Base-by-base conservation (phyloP, 2,797 vertebrate species). In the Phrynocephalus forsythii region DNA sequence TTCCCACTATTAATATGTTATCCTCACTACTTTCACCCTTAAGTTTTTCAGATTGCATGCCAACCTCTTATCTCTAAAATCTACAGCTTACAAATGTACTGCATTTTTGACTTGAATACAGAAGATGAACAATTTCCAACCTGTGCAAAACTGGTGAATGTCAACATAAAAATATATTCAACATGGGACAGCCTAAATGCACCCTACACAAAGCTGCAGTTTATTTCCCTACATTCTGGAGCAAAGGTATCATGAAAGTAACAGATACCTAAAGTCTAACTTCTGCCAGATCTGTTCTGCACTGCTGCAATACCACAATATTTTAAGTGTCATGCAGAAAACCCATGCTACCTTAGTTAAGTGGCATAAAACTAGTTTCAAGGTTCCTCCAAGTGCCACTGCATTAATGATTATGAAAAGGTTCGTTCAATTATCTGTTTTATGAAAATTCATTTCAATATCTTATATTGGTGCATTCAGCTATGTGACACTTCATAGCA, bases 281-380 rank as follows among this genome's bases (percentile, higher is more conserved):
- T 28, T 20, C 33, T 91, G 69, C 28, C 33, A 83, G 79, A 86
- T n/a, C 0, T 26, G 0, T 69, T 88, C 30, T 15, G 0, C 50
- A 66, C n/a, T 80, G 79, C 8, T 87, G 68, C 67, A 88, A 81
- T 75, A 81, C 68, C 3, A 66, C 60, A 73, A 48, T 82, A 87
- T 6, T 68, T 16, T 73, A 81, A 73, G 3, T 78, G 48, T 24
- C 75, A 67, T 60, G 75, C 38, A 83, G 33, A 18, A 82, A 81
- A 30, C 20, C 33, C 28, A 82, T 66, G 20, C 11, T 67, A 82
- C 56, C 82, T 60, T 67, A 87, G 28, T 72, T 72, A 86, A 38
- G 48, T 38, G 67, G 83, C 38, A 67, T 72, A 69, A 85, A 22
- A 71, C 82, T 28, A 63, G 20, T 52, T 72, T 82, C 80, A 76